A percentile compares a stretch with the other conserved stretches of the same genome.
These are phyloP conservation scores for Anodontia alba DNA, from an alignment of 2,888 invertebrate genomes.

Conservation along the genomic window DNA sequence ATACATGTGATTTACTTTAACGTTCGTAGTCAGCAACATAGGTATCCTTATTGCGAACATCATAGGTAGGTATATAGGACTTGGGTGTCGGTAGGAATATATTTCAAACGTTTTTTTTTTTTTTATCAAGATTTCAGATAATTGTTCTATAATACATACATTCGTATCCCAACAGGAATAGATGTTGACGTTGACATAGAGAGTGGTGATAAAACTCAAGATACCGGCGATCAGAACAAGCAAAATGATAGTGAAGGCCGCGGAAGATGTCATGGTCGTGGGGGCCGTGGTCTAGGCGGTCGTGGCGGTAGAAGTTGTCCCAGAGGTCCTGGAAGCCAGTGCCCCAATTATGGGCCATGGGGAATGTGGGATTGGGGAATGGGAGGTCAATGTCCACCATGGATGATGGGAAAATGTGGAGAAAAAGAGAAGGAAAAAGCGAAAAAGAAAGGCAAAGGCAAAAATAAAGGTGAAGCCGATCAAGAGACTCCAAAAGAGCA, in stretches of 20 bases:
- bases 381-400: neutral
- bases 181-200: constrained; percentile 85
- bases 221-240: constrained; percentile 20
- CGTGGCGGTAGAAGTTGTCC: constrained; percentile 30
- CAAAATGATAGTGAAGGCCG: constrained; percentile 43
- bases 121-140: no score
- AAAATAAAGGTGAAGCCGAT: no score
- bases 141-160: no score
- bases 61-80: no score
- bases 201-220: constrained; percentile 34
- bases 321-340: constrained; percentile 27
- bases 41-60: no score
- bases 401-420: constrained; percentile 8
- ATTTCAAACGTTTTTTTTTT: no score
- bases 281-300: constrained; percentile 28
- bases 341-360: constrained; percentile 42
- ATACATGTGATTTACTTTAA: no score
- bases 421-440: no score
- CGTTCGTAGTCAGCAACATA: no score
- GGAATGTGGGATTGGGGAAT: constrained; percentile 44
- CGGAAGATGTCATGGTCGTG: constrained; percentile 32
- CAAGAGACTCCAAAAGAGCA: constrained; percentile 4
- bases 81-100: no score
- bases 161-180: constrained; percentile 85
- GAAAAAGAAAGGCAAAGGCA: constrained; percentile 1